Base-by-base conservation (phyloP, 37 sponge, comb jelly and placozoan species). In the Cladorhizidae sp. region DNA sequence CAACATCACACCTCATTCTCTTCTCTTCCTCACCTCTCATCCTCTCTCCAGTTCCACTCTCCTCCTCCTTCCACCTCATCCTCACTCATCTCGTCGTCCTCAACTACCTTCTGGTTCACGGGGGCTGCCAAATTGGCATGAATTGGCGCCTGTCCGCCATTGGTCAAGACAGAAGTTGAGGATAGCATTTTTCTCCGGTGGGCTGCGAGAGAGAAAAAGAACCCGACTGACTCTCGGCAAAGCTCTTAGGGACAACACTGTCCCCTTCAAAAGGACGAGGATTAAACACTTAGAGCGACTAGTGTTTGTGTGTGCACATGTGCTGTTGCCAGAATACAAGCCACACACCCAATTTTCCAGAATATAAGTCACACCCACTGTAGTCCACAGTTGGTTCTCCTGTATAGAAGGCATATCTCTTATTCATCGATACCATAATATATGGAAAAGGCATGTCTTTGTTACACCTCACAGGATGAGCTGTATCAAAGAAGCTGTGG, bases 41-140 rank as follows among this genome's bases (percentile, higher is more conserved):
- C 72, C 0, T 81, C 81, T 45, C 81, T 71, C 81, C 81, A 81
- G 81, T 81, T 72, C 81, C 81, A 81, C 25, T 70, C 26, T 3
- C 37, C 61, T 2, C 17, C 42, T 2, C 15, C 29, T 12, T 67
- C 80, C 68, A 20, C 45, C 45, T 81, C 81, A 29, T 61, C 81
- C 28, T 42, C 81, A 25, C 81, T 81, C 72, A 38, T 38, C 45
- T 72, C 81, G 61, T 59, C 81, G 20, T 81, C 72, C 26, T 5
- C 40, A 0, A 23, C 72, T 1, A 45, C 9, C 68, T 50, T 62
- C 77, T 40, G 64, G 2, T 9, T 9, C 3, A 15, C 17, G 43
- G 54, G 70, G 14, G 70, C 25, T 49, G 57, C 33, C 37, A 52
- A 2, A 33, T 72, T 38, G 62, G 28, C 59, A 71, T 61, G 59